A percentile compares a stretch with the other conserved stretches of the same genome.
phyloP scores from a whole-genome alignment of 2,113 vertebrate species.

The Rhynchomys soricoides region DNA sequence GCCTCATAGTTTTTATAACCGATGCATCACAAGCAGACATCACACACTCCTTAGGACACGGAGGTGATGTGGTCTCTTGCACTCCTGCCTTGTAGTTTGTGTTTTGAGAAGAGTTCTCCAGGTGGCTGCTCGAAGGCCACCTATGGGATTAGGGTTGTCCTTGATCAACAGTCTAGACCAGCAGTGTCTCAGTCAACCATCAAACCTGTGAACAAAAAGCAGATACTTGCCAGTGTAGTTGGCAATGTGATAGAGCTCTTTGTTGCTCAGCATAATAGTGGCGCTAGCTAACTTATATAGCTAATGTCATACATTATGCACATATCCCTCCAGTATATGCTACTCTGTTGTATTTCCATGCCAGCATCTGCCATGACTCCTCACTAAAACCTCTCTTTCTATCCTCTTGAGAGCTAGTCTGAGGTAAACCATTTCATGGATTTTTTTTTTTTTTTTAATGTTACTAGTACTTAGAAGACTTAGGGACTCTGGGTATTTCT shows the following conservation, averaged over 20 bases:
- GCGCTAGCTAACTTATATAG: neutral
- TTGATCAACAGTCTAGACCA: neutral
- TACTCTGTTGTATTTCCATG: neutral
- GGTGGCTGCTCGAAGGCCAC: neutral
- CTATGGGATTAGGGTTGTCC: neutral
- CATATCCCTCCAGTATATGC: too few species aligned
- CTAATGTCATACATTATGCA: neutral
- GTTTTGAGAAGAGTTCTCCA: neutral
- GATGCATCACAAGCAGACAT: neutral
- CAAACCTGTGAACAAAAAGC: neutral
- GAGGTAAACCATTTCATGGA: neutral
- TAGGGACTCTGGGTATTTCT: neutral
- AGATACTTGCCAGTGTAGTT: neutral
- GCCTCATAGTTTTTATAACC: neutral
- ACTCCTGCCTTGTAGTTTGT: neutral
- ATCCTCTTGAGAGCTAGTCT: neutral
- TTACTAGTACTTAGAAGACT: neutral
- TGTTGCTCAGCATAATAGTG: neutral
- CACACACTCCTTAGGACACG: neutral
- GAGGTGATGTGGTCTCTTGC: neutral
- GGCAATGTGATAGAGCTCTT: neutral
- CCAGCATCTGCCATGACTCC: neutral
- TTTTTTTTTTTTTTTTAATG: too few species aligned
- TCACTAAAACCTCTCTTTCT: neutral
- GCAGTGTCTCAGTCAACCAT: neutral